Conservation (phyloP, 2,113 vertebrate species). For the Girardinichthys multiradiatus region DNA sequence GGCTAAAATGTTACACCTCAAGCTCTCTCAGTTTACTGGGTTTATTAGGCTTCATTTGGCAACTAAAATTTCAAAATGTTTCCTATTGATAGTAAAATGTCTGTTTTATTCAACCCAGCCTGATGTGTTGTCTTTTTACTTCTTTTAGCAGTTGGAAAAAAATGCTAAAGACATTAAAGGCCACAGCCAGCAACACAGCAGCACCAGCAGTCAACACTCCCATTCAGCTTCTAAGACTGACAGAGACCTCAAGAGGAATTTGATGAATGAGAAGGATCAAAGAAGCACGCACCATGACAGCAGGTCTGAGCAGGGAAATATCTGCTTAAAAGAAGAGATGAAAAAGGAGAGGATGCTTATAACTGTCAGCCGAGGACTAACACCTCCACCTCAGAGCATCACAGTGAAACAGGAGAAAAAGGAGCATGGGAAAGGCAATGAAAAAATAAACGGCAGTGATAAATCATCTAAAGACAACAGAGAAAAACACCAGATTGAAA, state of each 20-base stretch:
- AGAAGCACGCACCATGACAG: conserved; percentile 2
- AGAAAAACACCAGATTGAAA: neutral
- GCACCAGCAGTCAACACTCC: conserved; percentile 5
- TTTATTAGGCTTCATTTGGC: neutral
- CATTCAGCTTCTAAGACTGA: neutral
- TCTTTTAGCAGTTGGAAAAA: conserved; percentile 12
- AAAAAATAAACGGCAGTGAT: neutral
- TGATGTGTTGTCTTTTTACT: neutral
- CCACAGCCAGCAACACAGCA: neutral
- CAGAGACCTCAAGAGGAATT: conserved; percentile 17
- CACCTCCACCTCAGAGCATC: neutral
- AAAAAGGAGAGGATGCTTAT: conserved; percentile 67
- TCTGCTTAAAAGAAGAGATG: conserved; percentile 62
- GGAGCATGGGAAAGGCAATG: conserved; percentile 19
- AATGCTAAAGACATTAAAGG: conserved; percentile 25
- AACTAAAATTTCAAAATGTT: no score
- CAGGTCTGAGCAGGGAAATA: conserved; percentile 14
- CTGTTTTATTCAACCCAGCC: neutral
- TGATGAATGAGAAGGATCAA: conserved; percentile 14
- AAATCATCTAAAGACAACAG: conserved; percentile 10
- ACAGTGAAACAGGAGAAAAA: conserved; percentile 36
- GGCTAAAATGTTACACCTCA: no score
- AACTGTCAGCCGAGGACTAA: conserved; percentile 43
- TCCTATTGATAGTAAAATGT: no score
- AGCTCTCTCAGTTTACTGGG: no score